phyloP scores from a whole-genome alignment of 1,140 invertebrate species.

The Drosophila pachea region DNA sequence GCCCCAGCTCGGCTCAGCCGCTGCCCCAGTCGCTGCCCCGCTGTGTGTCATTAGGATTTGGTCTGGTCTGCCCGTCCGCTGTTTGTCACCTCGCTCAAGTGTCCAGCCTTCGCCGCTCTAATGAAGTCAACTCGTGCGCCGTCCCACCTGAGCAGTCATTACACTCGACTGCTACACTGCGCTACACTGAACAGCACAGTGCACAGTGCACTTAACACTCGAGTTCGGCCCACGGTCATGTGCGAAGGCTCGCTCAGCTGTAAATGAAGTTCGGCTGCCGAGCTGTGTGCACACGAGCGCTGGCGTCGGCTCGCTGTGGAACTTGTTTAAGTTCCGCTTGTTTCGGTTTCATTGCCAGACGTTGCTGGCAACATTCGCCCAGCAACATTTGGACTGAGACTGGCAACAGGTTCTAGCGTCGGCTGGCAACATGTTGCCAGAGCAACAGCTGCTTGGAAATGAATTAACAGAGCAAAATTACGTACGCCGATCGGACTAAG shows the following conservation, averaged over 20 bases:
- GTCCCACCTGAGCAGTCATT: constrained; percentile 54
- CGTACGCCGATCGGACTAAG: too few relatives aligned
- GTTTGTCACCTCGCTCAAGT: constrained; percentile 62
- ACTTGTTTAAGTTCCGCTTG: constrained; percentile 43
- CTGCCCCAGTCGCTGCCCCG: constrained; percentile 2
- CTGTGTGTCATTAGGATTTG: constrained; percentile 62
- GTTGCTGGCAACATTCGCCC: constrained; percentile 37
- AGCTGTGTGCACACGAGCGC: background rate
- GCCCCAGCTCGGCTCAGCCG: constrained; percentile 1
- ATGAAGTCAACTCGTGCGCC: constrained; percentile 63
- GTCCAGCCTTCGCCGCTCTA: constrained; percentile 54
- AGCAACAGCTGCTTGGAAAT: constrained; percentile 18
- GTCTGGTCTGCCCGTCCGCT: constrained; percentile 38
- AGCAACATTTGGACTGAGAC: constrained; percentile 27
- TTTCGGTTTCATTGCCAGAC: constrained; percentile 46
- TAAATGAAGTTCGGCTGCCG: constrained; percentile 34
- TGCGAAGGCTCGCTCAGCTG: constrained; percentile 20
- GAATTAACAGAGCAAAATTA: background rate
- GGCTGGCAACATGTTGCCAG: constrained; percentile 31
- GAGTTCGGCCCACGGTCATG: constrained; percentile 32
- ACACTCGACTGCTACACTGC: constrained; percentile 14
- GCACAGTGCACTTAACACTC: background rate
- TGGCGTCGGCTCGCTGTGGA: constrained; percentile 46
- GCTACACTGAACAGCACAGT: background rate
- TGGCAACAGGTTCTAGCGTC: constrained; percentile 53